Base-by-base conservation (phyloP, 1,140 invertebrate species). In the Drosophila nannoptera region DNA sequence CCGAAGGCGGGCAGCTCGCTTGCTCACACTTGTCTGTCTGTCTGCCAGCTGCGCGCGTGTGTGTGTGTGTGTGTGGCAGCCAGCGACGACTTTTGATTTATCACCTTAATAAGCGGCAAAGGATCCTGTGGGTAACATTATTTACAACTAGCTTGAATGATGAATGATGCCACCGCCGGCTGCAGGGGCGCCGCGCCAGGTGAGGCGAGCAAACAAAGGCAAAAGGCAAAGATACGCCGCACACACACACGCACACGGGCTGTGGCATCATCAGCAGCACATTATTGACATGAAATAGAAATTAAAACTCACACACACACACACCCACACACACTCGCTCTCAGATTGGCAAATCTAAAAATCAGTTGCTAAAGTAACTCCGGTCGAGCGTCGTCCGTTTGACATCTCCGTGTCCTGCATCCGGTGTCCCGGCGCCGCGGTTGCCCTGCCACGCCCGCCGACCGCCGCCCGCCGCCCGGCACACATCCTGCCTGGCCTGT, bases 41-140 rank as follows among this genome's bases (percentile, higher is more conserved):
- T 22, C 11, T 31, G 2, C 5, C 52, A 40, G 16, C 5, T 43
- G 29, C n/a, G n/a, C n/a, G n/a, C n/a, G n/a, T n/a, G n/a, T n/a
- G n/a, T n/a, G n/a, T n/a, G n/a, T n/a, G n/a, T n/a, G n/a, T n/a
- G n/a, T n/a, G n/a, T n/a, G n/a, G n/a, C n/a, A 6, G 45, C 8
- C 33, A 31, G 48, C 7, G 7, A 58, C 45, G 48, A 58, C 73
- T 78, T 80, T 84, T 84, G 80, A 84, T 84, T 84, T 84, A 84
- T 84, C 81, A 78, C 80, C 80, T 77, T 81, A 86, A 86, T 81
- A 80, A 86, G 77, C 80, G 61, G 43, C 59, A 73, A 84, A 63
- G 67, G 80, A 77, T 84, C 80, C 81, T 84, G 73, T 75, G 80
- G 80, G 80, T 75, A 84, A 81, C 80, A 86, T 84, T 84, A 86